A percentile compares a stretch with the other conserved stretches of the same genome.
Evolutionary conservation across 2,888 invertebrate species (phyloP).

Genomic region (Pycnomerus fuliginosus): DNA sequence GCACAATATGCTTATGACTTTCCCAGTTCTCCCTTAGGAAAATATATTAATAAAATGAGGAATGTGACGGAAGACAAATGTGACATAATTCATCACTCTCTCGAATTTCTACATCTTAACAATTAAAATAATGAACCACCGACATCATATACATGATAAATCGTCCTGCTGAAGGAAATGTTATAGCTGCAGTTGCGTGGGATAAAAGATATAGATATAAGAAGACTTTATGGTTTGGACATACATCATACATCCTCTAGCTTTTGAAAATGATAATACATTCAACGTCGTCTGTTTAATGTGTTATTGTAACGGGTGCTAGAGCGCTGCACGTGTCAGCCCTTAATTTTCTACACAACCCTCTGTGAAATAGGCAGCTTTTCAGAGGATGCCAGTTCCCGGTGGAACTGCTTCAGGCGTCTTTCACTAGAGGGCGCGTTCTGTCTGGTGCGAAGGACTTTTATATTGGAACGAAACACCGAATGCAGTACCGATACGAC

Average conservation of each 20-base stretch:
- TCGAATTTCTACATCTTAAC: constrained; percentile 37
- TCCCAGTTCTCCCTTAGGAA: constrained; percentile 8
- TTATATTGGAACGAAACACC: constrained; percentile 16
- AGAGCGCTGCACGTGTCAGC: too few relatives aligned
- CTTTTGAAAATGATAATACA: too few relatives aligned
- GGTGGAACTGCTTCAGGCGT: constrained; percentile 4
- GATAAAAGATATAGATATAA: too few relatives aligned
- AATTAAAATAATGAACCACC: constrained; percentile 44
- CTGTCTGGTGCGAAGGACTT: constrained; percentile 19
- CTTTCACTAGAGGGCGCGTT: constrained; percentile 17
- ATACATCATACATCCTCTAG: too few relatives aligned
- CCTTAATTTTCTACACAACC: too few relatives aligned
- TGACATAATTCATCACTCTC: constrained; percentile 38
- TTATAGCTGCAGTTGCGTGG: constrained; percentile 33
- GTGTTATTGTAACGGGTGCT: too few relatives aligned
- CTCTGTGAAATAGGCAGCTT: constrained; percentile 19
- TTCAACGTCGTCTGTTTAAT: too few relatives aligned
- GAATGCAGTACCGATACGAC: constrained; percentile 23
- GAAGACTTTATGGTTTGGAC: too few relatives aligned
- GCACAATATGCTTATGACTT: too few relatives aligned
- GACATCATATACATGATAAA: constrained; percentile 36
- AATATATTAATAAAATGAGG: constrained; percentile 29
- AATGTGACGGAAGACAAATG: constrained; percentile 38
- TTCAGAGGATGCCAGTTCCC: constrained; percentile 11
- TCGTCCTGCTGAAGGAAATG: constrained; percentile 29